phyloP scores from a whole-genome alignment of 2,113 vertebrate species.

The Entomyzon cyanotis region DNA sequence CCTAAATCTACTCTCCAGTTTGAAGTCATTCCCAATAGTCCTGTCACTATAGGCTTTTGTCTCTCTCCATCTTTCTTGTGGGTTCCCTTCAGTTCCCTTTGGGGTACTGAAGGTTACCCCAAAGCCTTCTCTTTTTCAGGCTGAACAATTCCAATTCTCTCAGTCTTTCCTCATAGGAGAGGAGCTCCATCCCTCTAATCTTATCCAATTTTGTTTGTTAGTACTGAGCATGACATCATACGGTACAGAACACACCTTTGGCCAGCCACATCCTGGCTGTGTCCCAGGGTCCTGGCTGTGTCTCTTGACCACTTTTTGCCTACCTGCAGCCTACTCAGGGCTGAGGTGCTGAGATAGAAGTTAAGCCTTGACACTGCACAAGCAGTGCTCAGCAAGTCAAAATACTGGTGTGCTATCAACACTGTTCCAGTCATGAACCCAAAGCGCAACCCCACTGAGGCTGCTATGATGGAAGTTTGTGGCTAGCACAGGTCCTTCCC shows the following conservation, averaged over 20 bases:
- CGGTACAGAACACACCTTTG: rapidly evolving
- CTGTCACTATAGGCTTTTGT: neutral
- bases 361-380: neutral
- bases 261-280: neutral
- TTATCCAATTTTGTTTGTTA: neutral
- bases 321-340: neutral
- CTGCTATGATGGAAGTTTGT: neutral
- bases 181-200: neutral
- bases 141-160: neutral
- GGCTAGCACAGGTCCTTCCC: no score
- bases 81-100: neutral
- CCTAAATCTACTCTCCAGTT: neutral
- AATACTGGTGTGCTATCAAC: neutral
- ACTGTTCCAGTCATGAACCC: neutral
- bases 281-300: neutral
- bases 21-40: neutral
- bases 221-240: neutral
- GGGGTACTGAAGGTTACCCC: neutral
- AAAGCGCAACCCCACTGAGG: neutral
- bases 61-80: neutral
- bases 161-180: neutral
- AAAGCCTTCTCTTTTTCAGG: neutral
- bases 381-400: neutral
- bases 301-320: neutral
- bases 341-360: neutral